A percentile compares a stretch with the other conserved stretches of the same genome.
phyloP scores from a whole-genome alignment of 2,888 invertebrate genomes.

The Tinea pellionella region DNA sequence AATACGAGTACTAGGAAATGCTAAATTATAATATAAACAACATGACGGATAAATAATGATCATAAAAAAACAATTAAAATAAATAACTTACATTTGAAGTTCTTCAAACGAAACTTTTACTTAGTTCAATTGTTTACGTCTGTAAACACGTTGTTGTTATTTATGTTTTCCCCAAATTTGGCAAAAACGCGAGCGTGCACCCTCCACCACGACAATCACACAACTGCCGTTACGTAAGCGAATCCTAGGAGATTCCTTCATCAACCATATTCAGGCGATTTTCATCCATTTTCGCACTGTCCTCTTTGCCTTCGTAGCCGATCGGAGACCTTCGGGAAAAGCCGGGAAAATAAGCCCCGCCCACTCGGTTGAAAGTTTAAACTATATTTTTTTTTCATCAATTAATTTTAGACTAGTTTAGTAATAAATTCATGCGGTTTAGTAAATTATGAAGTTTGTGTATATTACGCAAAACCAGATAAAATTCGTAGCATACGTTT shows the following conservation, averaged over 20 bases:
- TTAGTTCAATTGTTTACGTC: conserved; percentile 50
- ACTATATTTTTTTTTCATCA: conserved; percentile 17
- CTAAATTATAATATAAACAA: no score
- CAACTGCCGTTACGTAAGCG: conserved; percentile 62
- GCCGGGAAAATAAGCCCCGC: conserved; percentile 39
- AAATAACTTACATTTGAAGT: conserved; percentile 1
- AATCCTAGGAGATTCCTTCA: conserved; percentile 48
- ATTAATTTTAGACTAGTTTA: neutral
- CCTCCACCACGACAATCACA: conserved; percentile 34
- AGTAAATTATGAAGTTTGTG: neutral
- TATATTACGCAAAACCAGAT: no score
- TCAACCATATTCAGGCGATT: conserved; percentile 28
- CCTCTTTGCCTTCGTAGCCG: conserved; percentile 30
- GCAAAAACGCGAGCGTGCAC: conserved; percentile 33
- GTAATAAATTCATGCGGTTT: neutral
- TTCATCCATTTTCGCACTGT: conserved; percentile 41
- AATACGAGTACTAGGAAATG: no score
- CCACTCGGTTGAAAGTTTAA: conserved; percentile 23
- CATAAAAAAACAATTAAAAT: neutral
- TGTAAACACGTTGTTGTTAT: conserved; percentile 63
- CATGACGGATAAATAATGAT: no score
- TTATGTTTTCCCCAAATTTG: conserved; percentile 38
- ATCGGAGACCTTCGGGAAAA: conserved; percentile 43
- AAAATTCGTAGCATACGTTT: no score
- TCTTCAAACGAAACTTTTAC: neutral